Percentiles rank a stretch among this genome's conserved stretches.
phyloP scores from a whole-genome alignment of 2,797 vertebrate species.

The Cyprinella venusta region DNA sequence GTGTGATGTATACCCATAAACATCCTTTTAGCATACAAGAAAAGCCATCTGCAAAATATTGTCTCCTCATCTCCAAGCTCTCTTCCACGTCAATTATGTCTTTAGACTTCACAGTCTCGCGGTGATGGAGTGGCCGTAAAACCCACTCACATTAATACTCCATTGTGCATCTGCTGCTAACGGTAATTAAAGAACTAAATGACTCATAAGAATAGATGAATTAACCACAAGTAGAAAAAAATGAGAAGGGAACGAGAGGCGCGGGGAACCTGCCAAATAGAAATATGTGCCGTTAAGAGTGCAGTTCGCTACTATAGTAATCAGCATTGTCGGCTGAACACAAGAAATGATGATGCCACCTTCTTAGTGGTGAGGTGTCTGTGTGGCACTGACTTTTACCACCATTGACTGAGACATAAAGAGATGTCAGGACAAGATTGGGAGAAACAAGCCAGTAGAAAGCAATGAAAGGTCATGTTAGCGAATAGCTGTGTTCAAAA shows the following conservation, averaged over 20 bases:
- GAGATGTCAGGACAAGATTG: constrained; percentile 35
- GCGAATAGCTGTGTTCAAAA: neutral
- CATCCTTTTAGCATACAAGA: constrained; percentile 93
- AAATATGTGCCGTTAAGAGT: constrained; percentile 99
- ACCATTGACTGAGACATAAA: constrained; percentile 35
- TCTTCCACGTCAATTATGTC: constrained; percentile 99
- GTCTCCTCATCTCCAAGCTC: constrained; percentile 91
- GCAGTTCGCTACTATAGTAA: constrained; percentile 94
- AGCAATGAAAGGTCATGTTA: constrained; percentile 60
- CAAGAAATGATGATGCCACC: constrained; percentile 39
- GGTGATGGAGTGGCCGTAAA: constrained; percentile 99
- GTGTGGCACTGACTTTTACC: neutral
- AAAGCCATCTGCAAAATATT: constrained; percentile 99
- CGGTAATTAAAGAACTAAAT: constrained; percentile 99
- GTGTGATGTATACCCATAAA: constrained; percentile 99
- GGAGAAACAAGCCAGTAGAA: constrained; percentile 46
- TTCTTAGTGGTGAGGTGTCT: constrained; percentile 79
- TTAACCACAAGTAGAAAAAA: constrained; percentile 81
- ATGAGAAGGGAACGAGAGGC: constrained; percentile 88
- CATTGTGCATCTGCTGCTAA: constrained; percentile 99
- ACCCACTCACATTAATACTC: constrained; percentile 99
- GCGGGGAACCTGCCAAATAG: constrained; percentile 92
- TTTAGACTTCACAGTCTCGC: constrained; percentile 96
- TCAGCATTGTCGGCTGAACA: constrained; percentile 88
- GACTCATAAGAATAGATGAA: constrained; percentile 99